phyloP scores from a whole-genome alignment of 1,140 invertebrate genomes.

The Pseudomyrmex concolor region DNA sequence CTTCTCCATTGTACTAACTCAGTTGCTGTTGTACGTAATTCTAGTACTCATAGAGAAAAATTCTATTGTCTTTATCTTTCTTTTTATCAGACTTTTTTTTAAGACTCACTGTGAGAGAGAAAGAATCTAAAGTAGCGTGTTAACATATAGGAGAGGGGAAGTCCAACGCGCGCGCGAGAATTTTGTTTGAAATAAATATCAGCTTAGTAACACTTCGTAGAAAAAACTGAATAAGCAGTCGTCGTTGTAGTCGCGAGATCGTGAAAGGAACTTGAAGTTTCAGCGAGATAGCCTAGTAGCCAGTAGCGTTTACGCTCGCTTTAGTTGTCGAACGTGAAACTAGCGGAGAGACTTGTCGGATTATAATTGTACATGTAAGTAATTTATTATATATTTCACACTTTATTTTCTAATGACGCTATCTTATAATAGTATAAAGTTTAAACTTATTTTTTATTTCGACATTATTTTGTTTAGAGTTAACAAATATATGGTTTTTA shows the following conservation, averaged over 20 bases:
- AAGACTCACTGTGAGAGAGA: no score
- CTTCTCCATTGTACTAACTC: no score
- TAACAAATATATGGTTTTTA: background rate
- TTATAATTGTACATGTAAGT: background rate
- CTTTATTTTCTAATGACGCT: background rate
- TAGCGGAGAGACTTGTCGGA: background rate
- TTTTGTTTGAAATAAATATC: background rate
- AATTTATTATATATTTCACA: slow-evolving; percentile 11
- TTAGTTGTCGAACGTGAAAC: background rate
- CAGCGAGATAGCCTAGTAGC: background rate
- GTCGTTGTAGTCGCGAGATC: background rate
- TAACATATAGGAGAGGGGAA: background rate
- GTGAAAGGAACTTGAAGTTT: slow-evolving; percentile 29
- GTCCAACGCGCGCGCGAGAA: no score
- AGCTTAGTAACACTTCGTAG: background rate
- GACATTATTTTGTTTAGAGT: background rate
- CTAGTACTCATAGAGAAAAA: no score
- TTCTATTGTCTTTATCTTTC: no score
- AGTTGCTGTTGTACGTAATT: no score
- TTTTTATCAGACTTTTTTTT: no score
- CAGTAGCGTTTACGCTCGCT: background rate
- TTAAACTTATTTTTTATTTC: background rate
- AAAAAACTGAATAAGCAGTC: slow-evolving; percentile 8
- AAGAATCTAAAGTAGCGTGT: no score
- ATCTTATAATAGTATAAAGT: background rate